phyloP scores from a whole-genome alignment of 2,797 vertebrate genomes.

The Eremophila alpestris region DNA sequence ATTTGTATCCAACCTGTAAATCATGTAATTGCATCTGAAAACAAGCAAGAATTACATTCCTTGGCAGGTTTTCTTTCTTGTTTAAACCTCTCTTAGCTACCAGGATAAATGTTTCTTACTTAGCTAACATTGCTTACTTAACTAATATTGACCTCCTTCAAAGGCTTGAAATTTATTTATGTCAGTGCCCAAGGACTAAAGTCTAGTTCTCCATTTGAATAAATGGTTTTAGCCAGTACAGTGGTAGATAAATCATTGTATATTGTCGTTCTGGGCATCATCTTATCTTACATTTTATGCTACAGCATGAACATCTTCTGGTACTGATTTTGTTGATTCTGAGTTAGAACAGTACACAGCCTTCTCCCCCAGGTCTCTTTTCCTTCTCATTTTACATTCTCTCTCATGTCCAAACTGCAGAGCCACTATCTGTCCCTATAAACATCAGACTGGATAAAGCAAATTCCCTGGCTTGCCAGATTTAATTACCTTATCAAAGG shows the following conservation, averaged over 20 bases:
- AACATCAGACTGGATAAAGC: background rate
- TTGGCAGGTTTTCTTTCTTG: background rate
- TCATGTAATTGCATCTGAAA: background rate
- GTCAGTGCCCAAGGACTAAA: background rate
- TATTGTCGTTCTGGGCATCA: background rate
- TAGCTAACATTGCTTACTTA: background rate
- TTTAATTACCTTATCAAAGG: slow-evolving; percentile 2
- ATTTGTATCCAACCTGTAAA: background rate
- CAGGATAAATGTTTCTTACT: background rate
- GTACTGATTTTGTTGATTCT: background rate
- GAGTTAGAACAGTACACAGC: background rate
- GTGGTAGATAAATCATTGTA: background rate
- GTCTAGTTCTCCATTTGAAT: background rate
- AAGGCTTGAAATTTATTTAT: slow-evolving; percentile 4
- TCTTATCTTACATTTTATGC: slow-evolving; percentile 2
- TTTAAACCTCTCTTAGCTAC: background rate
- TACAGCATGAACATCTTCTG: background rate
- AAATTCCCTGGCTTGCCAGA: background rate
- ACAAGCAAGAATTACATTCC: background rate
- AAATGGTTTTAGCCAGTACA: background rate
- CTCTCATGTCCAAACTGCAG: background rate
- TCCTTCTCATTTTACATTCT: slow-evolving; percentile 18
- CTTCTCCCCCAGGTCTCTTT: background rate
- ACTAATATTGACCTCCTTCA: slow-evolving; percentile 1
- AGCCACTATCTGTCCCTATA: background rate